phyloP scores from a whole-genome alignment of 1,140 invertebrate species.

The Pseudomyrmex gracilis region DNA sequence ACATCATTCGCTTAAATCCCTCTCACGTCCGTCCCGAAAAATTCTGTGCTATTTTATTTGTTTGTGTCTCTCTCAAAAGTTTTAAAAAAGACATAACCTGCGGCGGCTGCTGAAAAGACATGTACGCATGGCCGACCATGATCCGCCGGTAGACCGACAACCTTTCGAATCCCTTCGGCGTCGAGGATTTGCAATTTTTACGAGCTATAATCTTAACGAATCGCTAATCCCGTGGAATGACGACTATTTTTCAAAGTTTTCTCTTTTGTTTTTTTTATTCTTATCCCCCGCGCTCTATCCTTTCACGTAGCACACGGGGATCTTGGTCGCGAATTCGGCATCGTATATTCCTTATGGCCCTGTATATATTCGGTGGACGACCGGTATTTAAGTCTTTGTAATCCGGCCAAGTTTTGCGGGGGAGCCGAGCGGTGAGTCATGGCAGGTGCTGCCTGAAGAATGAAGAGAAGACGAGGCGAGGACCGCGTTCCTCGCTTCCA shows the following conservation, averaged over 20 bases:
- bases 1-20: neutral
- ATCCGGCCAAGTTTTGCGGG: constrained; percentile 81
- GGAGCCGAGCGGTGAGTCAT: constrained; percentile 81
- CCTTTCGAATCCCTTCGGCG: constrained; percentile 45
- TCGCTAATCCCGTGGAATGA: constrained; percentile 72
- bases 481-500: constrained; percentile 52
- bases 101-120: constrained; percentile 30
- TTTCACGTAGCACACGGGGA: constrained; percentile 32
- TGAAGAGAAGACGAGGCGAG: constrained; percentile 63
- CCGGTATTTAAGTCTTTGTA: constrained; percentile 83
- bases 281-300: constrained; percentile 7
- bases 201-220: constrained; percentile 73
- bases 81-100: constrained; percentile 7
- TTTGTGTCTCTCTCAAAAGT: neutral
- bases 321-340: constrained; percentile 60
- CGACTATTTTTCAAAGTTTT: constrained; percentile 62
- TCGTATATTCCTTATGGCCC: constrained; percentile 61
- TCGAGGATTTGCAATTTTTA: constrained; percentile 74
- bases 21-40: neutral
- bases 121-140: constrained; percentile 21
- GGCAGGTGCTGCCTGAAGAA: constrained; percentile 79
- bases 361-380: constrained; percentile 74
- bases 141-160: constrained; percentile 47
- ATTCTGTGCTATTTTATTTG: neutral
- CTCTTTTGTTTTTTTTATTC: constrained; percentile 30